A percentile compares a stretch with the other conserved stretches of the same genome.
Conservation (phyloP, 1,140 invertebrate genomes). For the Belonocnema kinseyi region DNA sequence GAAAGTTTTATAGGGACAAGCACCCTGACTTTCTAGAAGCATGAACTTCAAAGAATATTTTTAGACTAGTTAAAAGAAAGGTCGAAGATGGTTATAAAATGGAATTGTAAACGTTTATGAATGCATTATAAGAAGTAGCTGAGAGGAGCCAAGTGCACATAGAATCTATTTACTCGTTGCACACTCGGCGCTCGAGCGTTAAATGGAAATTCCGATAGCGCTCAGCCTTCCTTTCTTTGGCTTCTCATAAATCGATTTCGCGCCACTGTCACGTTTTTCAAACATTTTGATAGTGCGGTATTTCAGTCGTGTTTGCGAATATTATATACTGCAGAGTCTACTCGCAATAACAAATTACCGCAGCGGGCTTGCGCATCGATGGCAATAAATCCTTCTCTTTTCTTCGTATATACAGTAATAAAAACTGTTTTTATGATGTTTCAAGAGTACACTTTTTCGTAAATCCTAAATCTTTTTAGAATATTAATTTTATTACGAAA, state of each 20-base stretch:
- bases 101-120: slow-evolving; percentile 47
- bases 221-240: slow-evolving; percentile 51
- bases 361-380: slow-evolving; percentile 25
- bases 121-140: slow-evolving; percentile 40
- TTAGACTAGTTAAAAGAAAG: slow-evolving; percentile 45
- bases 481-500: no score
- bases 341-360: slow-evolving; percentile 24
- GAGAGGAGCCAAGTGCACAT: slow-evolving; percentile 31
- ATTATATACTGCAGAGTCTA: slow-evolving; percentile 28
- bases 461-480: no score
- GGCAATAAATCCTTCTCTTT: slow-evolving; percentile 28
- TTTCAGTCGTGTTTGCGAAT: slow-evolving; percentile 29
- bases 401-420: slow-evolving; percentile 10
- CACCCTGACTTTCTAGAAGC: not conserved
- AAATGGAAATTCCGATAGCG: slow-evolving; percentile 59
- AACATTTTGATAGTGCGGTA: slow-evolving; percentile 31
- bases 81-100: slow-evolving; percentile 44
- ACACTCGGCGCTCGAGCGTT: slow-evolving; percentile 49
- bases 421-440: no score
- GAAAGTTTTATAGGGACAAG: no score
- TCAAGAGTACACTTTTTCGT: no score
- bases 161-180: slow-evolving; percentile 56
- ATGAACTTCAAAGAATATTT: not conserved
- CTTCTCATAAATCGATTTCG: slow-evolving; percentile 55
- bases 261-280: slow-evolving; percentile 52